phyloP scores from a whole-genome alignment of 1,140 invertebrate genomes.

The Hyposmocoma kahamanoa region DNA sequence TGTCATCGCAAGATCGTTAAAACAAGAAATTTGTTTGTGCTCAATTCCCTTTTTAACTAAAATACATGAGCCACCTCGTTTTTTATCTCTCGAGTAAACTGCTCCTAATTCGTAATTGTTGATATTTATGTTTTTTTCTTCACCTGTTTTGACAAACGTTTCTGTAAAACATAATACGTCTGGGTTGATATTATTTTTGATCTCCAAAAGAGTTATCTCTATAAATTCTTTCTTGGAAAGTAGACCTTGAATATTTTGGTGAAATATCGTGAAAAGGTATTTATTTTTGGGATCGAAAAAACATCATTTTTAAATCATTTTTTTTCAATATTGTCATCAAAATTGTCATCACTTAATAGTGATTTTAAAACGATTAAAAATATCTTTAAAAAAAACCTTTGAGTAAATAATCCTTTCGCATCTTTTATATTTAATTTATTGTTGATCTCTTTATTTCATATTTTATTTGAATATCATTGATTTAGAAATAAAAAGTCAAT shows the following conservation, averaged over 20 bases:
- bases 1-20: background rate
- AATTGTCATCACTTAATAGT: no score
- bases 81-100: background rate
- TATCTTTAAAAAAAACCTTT: no score
- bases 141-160: background rate
- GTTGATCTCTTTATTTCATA: no score
- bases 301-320: no score
- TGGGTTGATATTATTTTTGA: background rate
- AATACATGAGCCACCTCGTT: background rate
- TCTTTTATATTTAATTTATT: no score
- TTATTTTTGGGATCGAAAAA: no score
- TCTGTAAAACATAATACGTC: background rate
- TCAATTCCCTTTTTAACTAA: background rate
- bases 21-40: background rate
- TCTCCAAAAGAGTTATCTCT: background rate
- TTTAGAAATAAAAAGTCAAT: no score
- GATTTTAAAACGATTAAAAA: no score
- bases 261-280: background rate
- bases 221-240: background rate
- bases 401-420: no score
- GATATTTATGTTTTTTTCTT: background rate
- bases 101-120: background rate
- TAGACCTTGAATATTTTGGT: constrained; percentile 1
- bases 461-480: no score
- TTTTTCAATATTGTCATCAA: no score